Evolutionary conservation across 1,140 invertebrate genomes (phyloP).

Genomic region (Lepidurus couesii): DNA sequence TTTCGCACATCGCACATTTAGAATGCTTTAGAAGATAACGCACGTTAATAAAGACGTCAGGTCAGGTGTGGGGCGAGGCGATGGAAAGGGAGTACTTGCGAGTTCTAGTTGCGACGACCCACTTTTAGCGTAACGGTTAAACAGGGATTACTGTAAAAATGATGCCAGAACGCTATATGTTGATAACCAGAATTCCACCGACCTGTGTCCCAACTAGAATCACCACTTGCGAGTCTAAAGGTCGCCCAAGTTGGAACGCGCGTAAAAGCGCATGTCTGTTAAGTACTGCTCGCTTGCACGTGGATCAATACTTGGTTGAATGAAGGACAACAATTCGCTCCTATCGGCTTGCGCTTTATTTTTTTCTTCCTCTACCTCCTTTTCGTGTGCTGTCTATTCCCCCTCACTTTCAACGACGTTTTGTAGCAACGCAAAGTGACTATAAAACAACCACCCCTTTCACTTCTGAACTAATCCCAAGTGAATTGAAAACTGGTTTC

Average conservation of each 20-base stretch:
- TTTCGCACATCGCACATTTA: too few species aligned
- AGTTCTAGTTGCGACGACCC: too few species aligned
- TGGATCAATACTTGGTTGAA: constrained; percentile 15
- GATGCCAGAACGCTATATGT: too few species aligned
- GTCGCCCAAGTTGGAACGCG: background rate
- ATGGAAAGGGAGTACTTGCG: too few species aligned
- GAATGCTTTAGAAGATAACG: too few species aligned
- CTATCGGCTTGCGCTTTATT: background rate
- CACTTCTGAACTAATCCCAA: background rate
- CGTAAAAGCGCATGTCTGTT: background rate
- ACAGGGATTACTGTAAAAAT: too few species aligned
- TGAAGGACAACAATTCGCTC: constrained; percentile 17
- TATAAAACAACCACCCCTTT: background rate
- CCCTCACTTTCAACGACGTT: background rate
- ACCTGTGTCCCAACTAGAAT: background rate
- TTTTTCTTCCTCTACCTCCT: background rate
- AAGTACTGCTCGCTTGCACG: background rate
- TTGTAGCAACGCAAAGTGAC: background rate
- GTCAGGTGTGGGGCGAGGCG: too few species aligned
- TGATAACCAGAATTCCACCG: background rate
- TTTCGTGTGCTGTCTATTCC: background rate
- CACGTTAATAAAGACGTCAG: too few species aligned
- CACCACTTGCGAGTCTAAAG: background rate
- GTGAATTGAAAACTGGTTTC: background rate
- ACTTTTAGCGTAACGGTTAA: too few species aligned